Evolutionary conservation across 2,888 invertebrate genomes (phyloP).

Genomic region (Eupithecia insigniata): DNA sequence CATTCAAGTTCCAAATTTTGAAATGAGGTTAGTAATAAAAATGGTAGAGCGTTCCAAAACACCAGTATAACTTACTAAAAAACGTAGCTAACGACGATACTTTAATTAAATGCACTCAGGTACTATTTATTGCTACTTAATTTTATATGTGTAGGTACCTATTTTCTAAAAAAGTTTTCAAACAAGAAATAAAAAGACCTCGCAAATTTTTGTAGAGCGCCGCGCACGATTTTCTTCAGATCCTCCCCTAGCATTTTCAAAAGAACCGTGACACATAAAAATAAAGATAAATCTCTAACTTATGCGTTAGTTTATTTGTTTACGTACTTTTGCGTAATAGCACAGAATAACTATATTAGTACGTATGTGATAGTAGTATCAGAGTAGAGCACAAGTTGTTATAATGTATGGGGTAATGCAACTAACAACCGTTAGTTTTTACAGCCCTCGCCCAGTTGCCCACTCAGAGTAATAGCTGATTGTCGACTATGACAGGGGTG

Average conservation of each 20-base stretch:
- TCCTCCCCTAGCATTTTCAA: background rate
- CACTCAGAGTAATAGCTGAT: constrained; percentile 46
- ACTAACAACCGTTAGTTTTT: constrained; percentile 52
- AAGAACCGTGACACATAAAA: background rate
- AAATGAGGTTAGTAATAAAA: background rate
- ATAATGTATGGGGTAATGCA: constrained; percentile 46
- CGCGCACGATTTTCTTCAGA: background rate
- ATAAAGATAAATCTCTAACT: constrained; percentile 6
- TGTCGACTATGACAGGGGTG: constrained; percentile 36
- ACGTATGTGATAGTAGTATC: constrained; percentile 26
- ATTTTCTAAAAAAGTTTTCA: background rate
- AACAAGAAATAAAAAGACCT: background rate
- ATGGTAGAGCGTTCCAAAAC: background rate
- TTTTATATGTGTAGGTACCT: background rate
- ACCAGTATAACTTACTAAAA: background rate
- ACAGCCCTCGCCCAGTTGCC: constrained; percentile 54
- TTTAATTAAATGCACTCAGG: no score
- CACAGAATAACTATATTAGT: no score
- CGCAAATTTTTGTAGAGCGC: background rate
- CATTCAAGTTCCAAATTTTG: background rate
- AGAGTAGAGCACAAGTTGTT: constrained; percentile 29
- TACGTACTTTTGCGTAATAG: background rate
- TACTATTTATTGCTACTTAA: background rate
- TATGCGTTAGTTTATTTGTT: background rate
- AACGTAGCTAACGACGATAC: background rate